Conservation (phyloP, 1,140 invertebrate genomes). For the Calephelis virginiensis region DNA sequence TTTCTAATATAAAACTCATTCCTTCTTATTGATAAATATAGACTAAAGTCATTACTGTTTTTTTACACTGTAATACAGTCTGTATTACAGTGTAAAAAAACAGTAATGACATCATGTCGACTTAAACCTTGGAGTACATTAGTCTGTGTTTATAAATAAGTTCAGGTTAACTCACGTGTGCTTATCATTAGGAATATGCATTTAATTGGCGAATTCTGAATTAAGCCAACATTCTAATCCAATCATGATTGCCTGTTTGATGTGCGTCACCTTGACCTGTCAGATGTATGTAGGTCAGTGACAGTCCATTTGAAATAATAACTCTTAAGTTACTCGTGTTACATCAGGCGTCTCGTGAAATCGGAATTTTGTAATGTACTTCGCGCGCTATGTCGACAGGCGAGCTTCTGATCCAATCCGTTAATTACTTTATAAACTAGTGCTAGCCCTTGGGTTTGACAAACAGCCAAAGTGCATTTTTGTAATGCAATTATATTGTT, state of each 20-base stretch:
- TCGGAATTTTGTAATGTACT: constrained; percentile 7
- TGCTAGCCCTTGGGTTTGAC: too few species aligned
- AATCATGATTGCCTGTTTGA: constrained; percentile 6
- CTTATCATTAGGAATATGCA: background rate
- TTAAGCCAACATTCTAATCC: constrained; percentile 6
- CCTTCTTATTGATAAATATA: too few species aligned
- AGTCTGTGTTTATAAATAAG: too few species aligned
- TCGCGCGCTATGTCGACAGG: constrained; percentile 2
- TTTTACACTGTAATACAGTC: too few species aligned
- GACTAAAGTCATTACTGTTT: too few species aligned
- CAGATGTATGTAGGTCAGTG: constrained; percentile 14
- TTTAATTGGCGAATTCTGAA: constrained; percentile 10
- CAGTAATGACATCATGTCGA: too few species aligned
- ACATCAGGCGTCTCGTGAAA: constrained; percentile 12
- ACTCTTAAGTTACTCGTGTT: constrained; percentile 14
- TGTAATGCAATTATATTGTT: too few species aligned
- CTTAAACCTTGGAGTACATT: too few species aligned
- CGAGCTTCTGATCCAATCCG: background rate
- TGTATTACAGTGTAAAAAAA: too few species aligned
- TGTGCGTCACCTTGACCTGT: constrained; percentile 12
- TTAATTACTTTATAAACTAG: background rate
- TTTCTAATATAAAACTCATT: too few species aligned
- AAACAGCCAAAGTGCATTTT: too few species aligned
- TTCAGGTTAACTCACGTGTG: too few species aligned
- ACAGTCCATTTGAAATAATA: constrained; percentile 10